Conservation (phyloP, 2,797 vertebrate genomes). For the Enteromius anoplus region DNA sequence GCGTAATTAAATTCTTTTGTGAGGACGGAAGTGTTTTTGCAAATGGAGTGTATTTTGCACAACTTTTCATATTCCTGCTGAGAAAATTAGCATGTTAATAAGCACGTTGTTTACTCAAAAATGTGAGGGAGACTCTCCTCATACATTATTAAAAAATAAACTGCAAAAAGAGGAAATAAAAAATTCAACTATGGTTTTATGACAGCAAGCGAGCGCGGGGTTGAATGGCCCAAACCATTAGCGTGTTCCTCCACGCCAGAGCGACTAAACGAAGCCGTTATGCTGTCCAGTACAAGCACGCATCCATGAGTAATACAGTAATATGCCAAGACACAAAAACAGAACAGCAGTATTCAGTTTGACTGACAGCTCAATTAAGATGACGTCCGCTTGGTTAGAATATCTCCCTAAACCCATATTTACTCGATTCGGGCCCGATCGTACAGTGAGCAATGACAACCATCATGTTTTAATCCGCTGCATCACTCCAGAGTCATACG, state of each 20-base stretch:
- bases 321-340: constrained; percentile 24
- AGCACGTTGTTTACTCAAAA: constrained; percentile 70
- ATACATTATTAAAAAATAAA: constrained; percentile 66
- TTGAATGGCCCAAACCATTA: constrained; percentile 26
- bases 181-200: constrained; percentile 53
- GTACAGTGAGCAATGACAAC: constrained; percentile 61
- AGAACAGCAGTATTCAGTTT: constrained; percentile 26
- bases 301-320: constrained; percentile 12
- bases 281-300: background rate
- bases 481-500: constrained; percentile 74
- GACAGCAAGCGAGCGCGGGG: constrained; percentile 45
- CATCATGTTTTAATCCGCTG: constrained; percentile 69
- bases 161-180: constrained; percentile 65
- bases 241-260: background rate
- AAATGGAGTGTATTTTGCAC: constrained; percentile 58
- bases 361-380: constrained; percentile 44
- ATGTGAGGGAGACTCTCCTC: constrained; percentile 56
- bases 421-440: constrained; percentile 31
- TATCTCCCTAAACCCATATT: constrained; percentile 29
- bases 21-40: constrained; percentile 48
- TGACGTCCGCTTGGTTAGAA: constrained; percentile 26
- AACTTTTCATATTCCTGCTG: constrained; percentile 64
- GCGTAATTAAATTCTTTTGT: constrained; percentile 60
- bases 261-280: constrained; percentile 26
- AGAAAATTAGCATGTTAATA: constrained; percentile 67